Evolutionary conservation across 2,797 vertebrate species (phyloP).

Genomic region (Lepus townsendii): DNA sequence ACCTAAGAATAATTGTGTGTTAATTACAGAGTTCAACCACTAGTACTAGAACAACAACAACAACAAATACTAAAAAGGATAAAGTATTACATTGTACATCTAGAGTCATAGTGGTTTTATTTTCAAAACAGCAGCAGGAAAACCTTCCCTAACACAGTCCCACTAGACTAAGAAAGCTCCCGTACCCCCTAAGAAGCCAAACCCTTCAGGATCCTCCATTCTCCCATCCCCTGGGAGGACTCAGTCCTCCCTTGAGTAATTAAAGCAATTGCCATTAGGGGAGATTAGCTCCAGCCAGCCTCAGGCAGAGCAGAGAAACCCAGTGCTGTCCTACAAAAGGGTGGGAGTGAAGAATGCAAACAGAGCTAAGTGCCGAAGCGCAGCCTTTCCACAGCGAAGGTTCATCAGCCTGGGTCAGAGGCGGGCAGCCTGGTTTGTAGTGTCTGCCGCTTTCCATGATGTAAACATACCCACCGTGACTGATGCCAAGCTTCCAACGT

Average conservation of each 20-base stretch:
- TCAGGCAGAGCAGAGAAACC: neutral
- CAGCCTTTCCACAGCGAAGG: neutral
- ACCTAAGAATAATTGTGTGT: too few species aligned
- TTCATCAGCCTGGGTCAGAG: neutral
- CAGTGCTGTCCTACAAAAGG: neutral
- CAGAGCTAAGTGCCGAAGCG: neutral
- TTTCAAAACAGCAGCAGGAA: neutral
- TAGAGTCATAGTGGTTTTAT: neutral
- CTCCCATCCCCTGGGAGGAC: neutral
- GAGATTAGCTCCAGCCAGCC: neutral
- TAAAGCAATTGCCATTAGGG: neutral
- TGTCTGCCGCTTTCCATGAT: neutral
- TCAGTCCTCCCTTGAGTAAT: neutral
- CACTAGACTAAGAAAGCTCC: neutral
- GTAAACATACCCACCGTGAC: neutral
- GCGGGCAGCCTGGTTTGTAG: too few species aligned
- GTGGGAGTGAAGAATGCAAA: rapidly evolving
- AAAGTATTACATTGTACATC: too few species aligned
- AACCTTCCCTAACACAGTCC: neutral
- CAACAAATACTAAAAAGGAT: too few species aligned
- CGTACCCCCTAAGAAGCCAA: neutral
- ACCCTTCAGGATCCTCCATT: neutral
- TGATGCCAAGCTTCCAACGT: neutral
- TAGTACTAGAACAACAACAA: too few species aligned
- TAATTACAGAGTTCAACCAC: too few species aligned